Evolutionary conservation across 2,888 invertebrate species (phyloP), one percentile per base, ranked within the genome.

Genomic region (Sipunculus nudus): DNA sequence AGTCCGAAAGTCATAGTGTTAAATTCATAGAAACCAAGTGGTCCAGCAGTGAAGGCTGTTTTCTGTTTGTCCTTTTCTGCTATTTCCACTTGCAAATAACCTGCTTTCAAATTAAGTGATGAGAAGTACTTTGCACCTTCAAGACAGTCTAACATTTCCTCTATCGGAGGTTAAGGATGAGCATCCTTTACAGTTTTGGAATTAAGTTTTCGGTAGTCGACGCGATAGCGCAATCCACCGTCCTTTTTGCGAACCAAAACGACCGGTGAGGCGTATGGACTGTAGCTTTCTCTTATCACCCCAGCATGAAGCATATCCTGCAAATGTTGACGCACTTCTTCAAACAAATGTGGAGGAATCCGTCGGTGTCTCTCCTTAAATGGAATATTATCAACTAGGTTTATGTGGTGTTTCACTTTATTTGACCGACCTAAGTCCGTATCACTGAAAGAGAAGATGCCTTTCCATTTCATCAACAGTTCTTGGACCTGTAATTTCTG

Each of bases 1-100:
- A 55, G 31, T 2, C 55, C 55, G 16, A 80, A 78, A 1, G 72
- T 72, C 65, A 76, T 68, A 2, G 67, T 61, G 10, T 57, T 64
- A 40, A 73, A 79, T 55, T 78, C 64, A 45, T 63, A 77, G 8
- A 35, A 35, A 13, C 35, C 35, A 35, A 10, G 8, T n/a, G n/a
- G n/a, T 35, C 35, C 13, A 13, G 35, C 13, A 13, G 16, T 35
- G 35, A 35, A 35, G 8, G 35, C 35, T 16, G 35, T 35, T 35
- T 35, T 35, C 13, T 8, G 35, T 16, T 16, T 60, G 26, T 65
- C 63, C 0, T 39, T 43, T 13, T 55, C 45, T 2, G 47, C 52
- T 8, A 35, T 13, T 13, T 35, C 35, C 10, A 35, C 13, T 35
- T 35, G 35, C 35, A 8, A 35, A 35, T 35, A 35, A 35, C 35